Conservation (phyloP, 2,888 invertebrate species). For the Dermolepida albohirtum region DNA sequence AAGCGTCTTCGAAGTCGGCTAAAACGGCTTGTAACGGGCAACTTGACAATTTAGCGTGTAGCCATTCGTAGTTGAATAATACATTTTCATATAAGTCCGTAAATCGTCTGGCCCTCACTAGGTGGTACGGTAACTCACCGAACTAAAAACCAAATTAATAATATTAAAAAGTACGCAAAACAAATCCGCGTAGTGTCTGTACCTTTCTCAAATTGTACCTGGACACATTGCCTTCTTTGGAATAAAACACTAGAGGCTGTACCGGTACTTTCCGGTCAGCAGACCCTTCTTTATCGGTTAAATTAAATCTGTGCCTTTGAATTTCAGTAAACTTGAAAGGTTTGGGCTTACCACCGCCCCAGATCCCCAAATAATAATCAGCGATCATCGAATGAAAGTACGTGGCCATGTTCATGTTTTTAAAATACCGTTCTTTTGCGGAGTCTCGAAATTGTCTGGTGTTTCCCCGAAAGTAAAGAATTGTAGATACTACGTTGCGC, state of each 20-base stretch:
- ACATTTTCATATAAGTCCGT: constrained; percentile 92
- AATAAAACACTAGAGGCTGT: constrained; percentile 91
- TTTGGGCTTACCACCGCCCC: constrained; percentile 95
- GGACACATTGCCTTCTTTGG: constrained; percentile 88
- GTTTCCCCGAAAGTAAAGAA: too few species aligned
- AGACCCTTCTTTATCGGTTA: constrained; percentile 88
- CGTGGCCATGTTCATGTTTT: constrained; percentile 96
- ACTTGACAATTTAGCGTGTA: constrained; percentile 94
- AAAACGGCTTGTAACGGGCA: constrained; percentile 95
- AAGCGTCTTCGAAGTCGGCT: constrained; percentile 96
- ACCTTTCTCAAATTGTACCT: constrained; percentile 96
- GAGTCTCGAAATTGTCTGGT: constrained; percentile 91
- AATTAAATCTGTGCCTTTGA: constrained; percentile 89
- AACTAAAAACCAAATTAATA: constrained; percentile 71
- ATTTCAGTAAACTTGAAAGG: constrained; percentile 98
- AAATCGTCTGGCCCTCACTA: constrained; percentile 90
- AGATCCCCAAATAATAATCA: constrained; percentile 96
- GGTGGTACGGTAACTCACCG: constrained; percentile 94
- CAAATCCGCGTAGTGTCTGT: constrained; percentile 49
- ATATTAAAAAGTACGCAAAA: neutral
- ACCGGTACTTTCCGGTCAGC: constrained; percentile 95
- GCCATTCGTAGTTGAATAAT: constrained; percentile 97
- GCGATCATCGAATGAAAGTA: constrained; percentile 98
- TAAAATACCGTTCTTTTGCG: constrained; percentile 95
- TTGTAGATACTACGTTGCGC: too few species aligned